Evolutionary conservation across 35 echinoderm and acorn worm species (phyloP).

Genomic region (Amphiura filiformis): DNA sequence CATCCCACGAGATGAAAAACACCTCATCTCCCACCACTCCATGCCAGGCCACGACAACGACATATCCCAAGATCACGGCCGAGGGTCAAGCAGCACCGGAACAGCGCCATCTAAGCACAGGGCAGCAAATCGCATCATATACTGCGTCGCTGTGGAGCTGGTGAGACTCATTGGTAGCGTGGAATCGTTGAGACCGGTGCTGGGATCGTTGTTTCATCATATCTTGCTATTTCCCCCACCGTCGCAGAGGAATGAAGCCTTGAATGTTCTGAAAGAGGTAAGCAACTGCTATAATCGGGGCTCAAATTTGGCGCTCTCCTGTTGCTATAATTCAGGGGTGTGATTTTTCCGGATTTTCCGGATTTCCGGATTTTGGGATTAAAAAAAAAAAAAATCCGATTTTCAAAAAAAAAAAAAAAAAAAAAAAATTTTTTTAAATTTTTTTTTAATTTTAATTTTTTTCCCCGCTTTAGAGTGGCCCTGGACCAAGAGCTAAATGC

Average conservation of each 20-base stretch:
- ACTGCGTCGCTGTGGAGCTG: conserved; percentile 77
- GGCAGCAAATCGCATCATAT: conserved; percentile 71
- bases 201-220: conserved; percentile 81
- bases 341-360: no score
- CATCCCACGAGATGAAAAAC: conserved; percentile 88
- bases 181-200: conserved; percentile 83
- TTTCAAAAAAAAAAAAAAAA: no score
- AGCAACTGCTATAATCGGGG: no score
- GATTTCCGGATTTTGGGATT: no score
- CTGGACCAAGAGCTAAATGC: no score
- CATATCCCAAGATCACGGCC: conserved; percentile 70
- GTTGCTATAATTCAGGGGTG: no score
- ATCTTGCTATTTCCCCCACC: conserved; percentile 98
- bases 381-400: no score
- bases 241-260: conserved; percentile 82
- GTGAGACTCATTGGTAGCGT: conserved; percentile 81
- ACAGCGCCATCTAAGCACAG: conserved; percentile 54
- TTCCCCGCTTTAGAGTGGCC: no score
- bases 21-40: conserved; percentile 64
- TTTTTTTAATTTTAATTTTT: no score
- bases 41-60: neutral
- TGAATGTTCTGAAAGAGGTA: conserved; percentile 95
- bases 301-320: no score
- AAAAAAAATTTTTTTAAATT: no score
- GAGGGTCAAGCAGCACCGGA: conserved; percentile 76